Conservation (phyloP, 1,140 invertebrate genomes). For the Heliconius eleuchia region DNA sequence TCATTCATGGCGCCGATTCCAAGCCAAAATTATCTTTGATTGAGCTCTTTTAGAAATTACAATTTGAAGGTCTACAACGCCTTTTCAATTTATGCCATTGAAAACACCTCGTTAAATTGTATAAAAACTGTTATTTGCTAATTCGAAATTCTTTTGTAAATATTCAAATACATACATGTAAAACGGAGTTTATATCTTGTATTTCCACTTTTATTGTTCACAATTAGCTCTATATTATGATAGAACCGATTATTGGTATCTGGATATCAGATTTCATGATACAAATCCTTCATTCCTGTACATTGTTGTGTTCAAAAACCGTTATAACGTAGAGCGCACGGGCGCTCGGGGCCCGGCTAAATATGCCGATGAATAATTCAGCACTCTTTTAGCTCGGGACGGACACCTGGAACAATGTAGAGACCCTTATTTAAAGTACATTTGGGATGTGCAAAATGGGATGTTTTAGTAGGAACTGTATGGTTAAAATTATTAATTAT, state of each 20-base stretch:
- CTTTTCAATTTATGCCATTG: background rate
- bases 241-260: background rate
- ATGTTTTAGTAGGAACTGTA: background rate
- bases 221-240: background rate
- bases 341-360: constrained; percentile 53
- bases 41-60: constrained; percentile 14
- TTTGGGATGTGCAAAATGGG: constrained; percentile 35
- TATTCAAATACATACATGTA: background rate
- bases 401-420: constrained; percentile 76
- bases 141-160: background rate
- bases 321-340: constrained; percentile 41
- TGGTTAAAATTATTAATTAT: constrained; percentile 8
- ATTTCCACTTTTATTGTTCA: background rate
- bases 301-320: constrained; percentile 25
- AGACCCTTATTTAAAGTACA: constrained; percentile 29
- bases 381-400: constrained; percentile 65
- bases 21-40: constrained; percentile 19
- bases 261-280: background rate
- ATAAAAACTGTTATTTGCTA: background rate
- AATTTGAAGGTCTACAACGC: background rate
- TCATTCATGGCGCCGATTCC: constrained; percentile 24
- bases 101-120: constrained; percentile 10
- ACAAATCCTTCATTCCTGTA: background rate
- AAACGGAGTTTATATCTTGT: background rate
- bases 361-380: constrained; percentile 76